These are phyloP conservation scores for Saccopteryx bilineata DNA, from an alignment of 2,113 vertebrate genomes.

Conservation along the genomic window DNA sequence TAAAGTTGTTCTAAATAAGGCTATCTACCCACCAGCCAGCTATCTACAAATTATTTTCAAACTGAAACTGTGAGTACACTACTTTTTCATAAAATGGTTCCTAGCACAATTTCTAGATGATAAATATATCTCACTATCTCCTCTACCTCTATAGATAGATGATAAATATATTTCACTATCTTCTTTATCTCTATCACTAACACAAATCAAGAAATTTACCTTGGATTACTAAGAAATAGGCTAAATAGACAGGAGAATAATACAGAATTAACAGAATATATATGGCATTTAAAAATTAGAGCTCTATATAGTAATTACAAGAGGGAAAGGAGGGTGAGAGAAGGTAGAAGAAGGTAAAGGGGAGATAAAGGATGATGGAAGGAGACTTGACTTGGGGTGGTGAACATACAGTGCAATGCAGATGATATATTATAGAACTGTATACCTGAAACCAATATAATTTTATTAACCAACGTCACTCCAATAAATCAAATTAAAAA, in stretches of 20 bases:
- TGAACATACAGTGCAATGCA: too few relatives aligned
- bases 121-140: background rate
- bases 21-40: background rate
- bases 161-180: background rate
- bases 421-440: too few relatives aligned
- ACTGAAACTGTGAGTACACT: background rate
- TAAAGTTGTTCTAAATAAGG: slow-evolving; percentile 41
- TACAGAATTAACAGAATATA: background rate
- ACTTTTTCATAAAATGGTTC: background rate
- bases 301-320: background rate
- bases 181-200: background rate
- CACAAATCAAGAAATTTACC: background rate
- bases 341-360: too few relatives aligned
- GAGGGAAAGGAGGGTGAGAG: too few relatives aligned
- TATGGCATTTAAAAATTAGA: slow-evolving; percentile 21
- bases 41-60: slow-evolving; percentile 36
- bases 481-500: too few relatives aligned
- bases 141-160: background rate
- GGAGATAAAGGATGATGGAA: too few relatives aligned
- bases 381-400: too few relatives aligned
- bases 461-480: too few relatives aligned
- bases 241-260: background rate
- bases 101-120: background rate
- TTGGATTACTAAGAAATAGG: background rate
- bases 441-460: too few relatives aligned